These are phyloP conservation scores for Sacculina carcini DNA, from an alignment of 2,888 invertebrate species.

Conservation along the genomic window DNA sequence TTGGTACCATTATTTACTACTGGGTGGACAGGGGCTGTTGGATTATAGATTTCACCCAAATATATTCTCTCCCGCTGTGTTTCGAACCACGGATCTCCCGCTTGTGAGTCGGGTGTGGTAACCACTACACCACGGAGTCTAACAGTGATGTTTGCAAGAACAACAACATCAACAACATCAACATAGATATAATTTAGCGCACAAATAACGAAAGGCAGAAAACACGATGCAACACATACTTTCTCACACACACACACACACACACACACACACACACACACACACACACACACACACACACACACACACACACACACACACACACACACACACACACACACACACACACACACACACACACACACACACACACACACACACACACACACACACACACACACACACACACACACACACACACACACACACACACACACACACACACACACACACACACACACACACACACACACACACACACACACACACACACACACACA, in stretches of 20 bases:
- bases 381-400: conserved; percentile 2
- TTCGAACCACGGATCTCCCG: no score
- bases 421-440: neutral
- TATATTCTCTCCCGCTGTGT: no score
- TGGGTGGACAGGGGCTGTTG: no score
- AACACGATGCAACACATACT: no score
- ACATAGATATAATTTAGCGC: neutral
- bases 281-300: neutral
- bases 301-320: neutral
- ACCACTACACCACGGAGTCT: no score
- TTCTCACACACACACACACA: neutral
- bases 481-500: neutral
- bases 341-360: neutral
- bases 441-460: neutral
- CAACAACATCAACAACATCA: no score
- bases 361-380: neutral
- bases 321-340: neutral
- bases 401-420: neutral
- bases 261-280: neutral
- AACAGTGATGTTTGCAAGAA: no score
- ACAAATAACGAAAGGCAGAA: neutral
- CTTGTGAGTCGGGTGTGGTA: no score
- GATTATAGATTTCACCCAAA: no score
- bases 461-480: neutral
- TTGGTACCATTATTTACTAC: no score